Conservation (phyloP, 2,888 invertebrate genomes). For the Gymnoscelis rufifasciata region DNA sequence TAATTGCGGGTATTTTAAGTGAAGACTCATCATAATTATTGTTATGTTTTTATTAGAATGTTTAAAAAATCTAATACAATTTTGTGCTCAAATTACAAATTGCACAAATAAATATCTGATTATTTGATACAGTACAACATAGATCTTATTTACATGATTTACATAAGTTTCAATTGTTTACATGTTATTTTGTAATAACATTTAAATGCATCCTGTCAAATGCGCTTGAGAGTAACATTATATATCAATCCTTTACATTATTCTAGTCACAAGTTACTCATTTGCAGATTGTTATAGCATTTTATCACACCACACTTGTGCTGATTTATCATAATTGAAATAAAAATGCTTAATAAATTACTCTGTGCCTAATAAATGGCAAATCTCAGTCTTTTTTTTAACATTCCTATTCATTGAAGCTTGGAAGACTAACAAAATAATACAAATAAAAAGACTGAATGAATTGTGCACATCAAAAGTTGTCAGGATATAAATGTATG, state of each 20-base stretch:
- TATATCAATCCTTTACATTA: conserved; percentile 42
- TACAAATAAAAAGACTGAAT: not conserved
- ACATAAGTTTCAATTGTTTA: conserved; percentile 44
- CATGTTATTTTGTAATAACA: conserved; percentile 28
- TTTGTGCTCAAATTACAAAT: conserved; percentile 50
- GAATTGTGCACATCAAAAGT: no score
- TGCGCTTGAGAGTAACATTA: conserved; percentile 51
- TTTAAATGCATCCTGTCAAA: conserved; percentile 31
- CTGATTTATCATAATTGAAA: conserved; percentile 46
- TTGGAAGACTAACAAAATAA: conserved; percentile 41
- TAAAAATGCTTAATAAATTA: conserved; percentile 58
- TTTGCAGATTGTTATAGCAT: conserved; percentile 44
- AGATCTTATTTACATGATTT: conserved; percentile 52
- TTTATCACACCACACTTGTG: conserved; percentile 46
- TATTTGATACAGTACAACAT: conserved; percentile 23
- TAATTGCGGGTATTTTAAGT: conserved; percentile 33
- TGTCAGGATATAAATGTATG: no score
- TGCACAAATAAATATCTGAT: conserved; percentile 26
- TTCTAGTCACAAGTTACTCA: conserved; percentile 66
- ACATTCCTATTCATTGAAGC: conserved; percentile 24
- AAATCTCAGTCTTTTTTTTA: conserved; percentile 71
- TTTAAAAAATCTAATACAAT: conserved; percentile 51
- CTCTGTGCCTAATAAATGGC: conserved; percentile 51
- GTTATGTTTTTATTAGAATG: conserved; percentile 49
- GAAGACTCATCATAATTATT: conserved; percentile 38